phyloP scores from a whole-genome alignment of 2,113 vertebrate genomes.

The Sphyrna mokarran region DNA sequence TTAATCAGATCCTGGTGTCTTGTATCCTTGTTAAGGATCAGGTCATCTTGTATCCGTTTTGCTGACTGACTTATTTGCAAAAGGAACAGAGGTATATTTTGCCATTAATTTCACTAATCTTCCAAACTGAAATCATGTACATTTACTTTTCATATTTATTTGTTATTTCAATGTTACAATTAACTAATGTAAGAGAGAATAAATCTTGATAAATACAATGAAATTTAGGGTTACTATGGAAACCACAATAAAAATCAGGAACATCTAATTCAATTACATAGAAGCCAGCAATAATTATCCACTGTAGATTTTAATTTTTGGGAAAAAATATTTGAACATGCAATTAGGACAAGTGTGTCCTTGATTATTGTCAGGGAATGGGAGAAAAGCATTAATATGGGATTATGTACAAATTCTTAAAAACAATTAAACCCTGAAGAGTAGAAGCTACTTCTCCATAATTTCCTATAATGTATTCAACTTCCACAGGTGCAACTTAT shows the following conservation, averaged over 20 bases:
- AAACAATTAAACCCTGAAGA: neutral
- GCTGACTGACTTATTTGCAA: no score
- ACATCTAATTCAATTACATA: neutral
- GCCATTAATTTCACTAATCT: neutral
- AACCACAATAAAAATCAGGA: neutral
- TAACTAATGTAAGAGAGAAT: neutral
- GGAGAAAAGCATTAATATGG: neutral
- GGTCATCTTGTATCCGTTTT: neutral
- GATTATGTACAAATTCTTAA: neutral
- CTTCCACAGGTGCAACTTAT: neutral
- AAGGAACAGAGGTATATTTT: neutral
- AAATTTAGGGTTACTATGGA: neutral
- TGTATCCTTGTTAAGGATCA: neutral
- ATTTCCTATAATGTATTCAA: neutral
- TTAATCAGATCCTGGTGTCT: no score
- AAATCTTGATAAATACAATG: no score
- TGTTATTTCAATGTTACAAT: neutral
- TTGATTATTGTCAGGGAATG: neutral
- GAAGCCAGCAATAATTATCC: neutral
- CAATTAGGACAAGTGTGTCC: neutral
- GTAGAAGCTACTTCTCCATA: neutral
- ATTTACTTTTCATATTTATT: neutral
- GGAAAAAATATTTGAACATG: neutral
- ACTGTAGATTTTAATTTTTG: neutral
- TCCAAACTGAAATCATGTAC: neutral